These are phyloP conservation scores for Meteorus sp. DNA, from an alignment of 1,140 invertebrate genomes.

Conservation along the genomic window DNA sequence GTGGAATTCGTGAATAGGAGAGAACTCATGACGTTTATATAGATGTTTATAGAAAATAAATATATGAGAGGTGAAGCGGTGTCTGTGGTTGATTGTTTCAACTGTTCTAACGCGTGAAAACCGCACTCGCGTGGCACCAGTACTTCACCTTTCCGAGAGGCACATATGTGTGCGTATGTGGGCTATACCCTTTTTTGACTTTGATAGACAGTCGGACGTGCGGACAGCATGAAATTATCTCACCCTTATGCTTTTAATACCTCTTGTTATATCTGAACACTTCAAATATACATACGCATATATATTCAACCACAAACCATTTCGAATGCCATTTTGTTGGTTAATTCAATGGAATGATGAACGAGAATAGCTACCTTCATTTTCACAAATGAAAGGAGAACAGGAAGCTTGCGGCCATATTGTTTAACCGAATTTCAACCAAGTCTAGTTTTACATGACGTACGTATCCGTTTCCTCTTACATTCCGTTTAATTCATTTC, in stretches of 20 bases:
- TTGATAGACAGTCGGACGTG: conserved; percentile 38
- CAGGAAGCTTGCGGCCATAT: conserved; percentile 42
- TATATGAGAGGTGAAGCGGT: neutral
- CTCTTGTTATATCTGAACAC: conserved; percentile 10
- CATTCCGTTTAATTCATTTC: neutral
- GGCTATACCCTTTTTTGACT: conserved; percentile 6
- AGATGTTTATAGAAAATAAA: no score
- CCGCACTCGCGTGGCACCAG: neutral
- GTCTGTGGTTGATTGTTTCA: neutral
- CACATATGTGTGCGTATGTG: neutral
- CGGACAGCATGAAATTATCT: conserved; percentile 49
- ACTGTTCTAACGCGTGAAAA: conserved; percentile 8
- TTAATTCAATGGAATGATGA: conserved; percentile 52
- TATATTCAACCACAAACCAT: no score
- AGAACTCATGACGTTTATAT: no score
- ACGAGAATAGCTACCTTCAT: no score
- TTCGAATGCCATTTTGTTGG: conserved; percentile 39
- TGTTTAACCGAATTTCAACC: conserved; percentile 22
- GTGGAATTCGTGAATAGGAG: no score
- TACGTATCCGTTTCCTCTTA: conserved; percentile 37
- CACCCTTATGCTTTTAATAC: no score
- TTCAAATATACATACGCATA: no score
- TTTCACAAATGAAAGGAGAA: conserved; percentile 3
- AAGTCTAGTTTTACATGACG: conserved; percentile 29
- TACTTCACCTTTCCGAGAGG: no score